phyloP scores from a whole-genome alignment of 2,888 invertebrate species.

The Eumacrocentrus americanus region DNA sequence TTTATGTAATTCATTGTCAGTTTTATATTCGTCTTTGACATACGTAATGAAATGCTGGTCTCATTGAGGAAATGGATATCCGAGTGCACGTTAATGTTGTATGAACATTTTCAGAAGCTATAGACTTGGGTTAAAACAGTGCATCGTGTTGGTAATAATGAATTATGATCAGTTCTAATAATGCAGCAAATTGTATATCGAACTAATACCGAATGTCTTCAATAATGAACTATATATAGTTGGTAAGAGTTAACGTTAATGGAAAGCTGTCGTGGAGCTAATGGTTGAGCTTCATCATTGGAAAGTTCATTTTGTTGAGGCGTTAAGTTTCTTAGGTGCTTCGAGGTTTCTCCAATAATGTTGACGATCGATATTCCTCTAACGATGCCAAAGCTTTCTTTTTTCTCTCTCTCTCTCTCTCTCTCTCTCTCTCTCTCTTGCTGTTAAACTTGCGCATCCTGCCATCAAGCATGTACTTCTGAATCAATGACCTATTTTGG shows the following conservation, averaged over 20 bases:
- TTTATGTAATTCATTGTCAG: too few species aligned
- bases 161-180: too few species aligned
- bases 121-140: too few species aligned
- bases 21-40: too few species aligned
- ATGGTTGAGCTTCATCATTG: slow-evolving; percentile 3
- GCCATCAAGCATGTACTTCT: neutral
- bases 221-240: neutral
- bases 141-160: too few species aligned
- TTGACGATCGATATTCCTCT: neutral
- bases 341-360: neutral
- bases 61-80: too few species aligned
- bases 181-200: too few species aligned
- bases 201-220: neutral
- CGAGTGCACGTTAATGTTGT: too few species aligned
- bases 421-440: too few species aligned
- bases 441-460: neutral
- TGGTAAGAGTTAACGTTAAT: slow-evolving; percentile 1
- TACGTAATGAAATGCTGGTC: too few species aligned
- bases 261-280: neutral
- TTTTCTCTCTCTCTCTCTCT: neutral
- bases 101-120: too few species aligned
- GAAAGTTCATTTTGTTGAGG: neutral
- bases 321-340: neutral
- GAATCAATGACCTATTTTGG: neutral
- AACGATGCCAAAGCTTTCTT: neutral